A percentile compares a stretch with the other conserved stretches of the same genome.
Conservation (phyloP, 1,140 invertebrate genomes). For the Rhopalosiphum maidis region DNA sequence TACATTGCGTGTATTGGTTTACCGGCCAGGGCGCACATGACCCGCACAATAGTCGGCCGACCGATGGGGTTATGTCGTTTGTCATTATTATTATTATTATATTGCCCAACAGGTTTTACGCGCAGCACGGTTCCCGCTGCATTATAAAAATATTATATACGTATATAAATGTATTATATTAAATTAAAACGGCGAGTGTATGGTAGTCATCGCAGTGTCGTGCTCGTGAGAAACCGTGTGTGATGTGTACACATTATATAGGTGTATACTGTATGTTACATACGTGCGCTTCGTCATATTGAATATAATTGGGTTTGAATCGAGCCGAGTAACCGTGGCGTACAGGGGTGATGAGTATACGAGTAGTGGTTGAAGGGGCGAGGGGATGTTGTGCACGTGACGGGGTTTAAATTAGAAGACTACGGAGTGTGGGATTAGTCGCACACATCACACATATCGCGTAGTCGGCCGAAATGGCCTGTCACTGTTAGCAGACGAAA, state of each 20-base stretch:
- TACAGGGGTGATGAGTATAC: background rate
- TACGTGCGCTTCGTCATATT: background rate
- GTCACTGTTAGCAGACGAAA: background rate
- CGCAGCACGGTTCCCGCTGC: too few relatives aligned
- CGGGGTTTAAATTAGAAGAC: slow-evolving; percentile 54
- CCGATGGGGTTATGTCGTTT: slow-evolving; percentile 50
- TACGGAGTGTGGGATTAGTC: background rate
- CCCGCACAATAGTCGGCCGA: slow-evolving; percentile 42
- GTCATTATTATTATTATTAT: background rate
- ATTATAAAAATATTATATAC: slow-evolving; percentile 13
- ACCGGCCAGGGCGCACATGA: slow-evolving; percentile 6
- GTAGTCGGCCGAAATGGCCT: background rate
- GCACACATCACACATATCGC: background rate
- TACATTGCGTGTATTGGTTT: background rate
- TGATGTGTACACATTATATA: background rate
- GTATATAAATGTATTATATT: background rate
- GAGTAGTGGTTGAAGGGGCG: background rate
- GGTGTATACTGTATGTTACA: background rate
- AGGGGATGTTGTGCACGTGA: slow-evolving; percentile 46
- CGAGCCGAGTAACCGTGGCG: background rate
- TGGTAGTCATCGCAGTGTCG: background rate
- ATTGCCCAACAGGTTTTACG: background rate
- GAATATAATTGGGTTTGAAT: slow-evolving; percentile 42
- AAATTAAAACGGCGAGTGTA: slow-evolving; percentile 29
- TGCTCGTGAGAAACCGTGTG: slow-evolving; percentile 47